These are phyloP conservation scores for Linnaemya vulpina DNA, from an alignment of 2,888 invertebrate genomes.

Conservation along the genomic window DNA sequence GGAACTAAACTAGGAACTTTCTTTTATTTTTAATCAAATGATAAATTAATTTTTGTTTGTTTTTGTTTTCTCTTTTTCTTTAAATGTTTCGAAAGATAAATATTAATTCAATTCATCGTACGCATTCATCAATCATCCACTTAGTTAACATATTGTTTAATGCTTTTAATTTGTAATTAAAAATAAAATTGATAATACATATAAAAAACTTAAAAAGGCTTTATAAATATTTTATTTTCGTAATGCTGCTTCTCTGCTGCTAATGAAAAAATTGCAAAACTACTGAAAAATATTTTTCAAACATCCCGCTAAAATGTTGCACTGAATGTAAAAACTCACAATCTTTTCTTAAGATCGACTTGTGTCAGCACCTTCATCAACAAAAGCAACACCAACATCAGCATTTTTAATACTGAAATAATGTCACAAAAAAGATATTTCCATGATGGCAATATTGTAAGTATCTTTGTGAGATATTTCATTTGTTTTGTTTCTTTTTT, in stretches of 20 bases:
- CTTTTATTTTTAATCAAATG: neutral
- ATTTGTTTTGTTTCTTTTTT: neutral
- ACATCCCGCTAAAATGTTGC: slow-evolving; percentile 49
- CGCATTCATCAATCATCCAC: neutral
- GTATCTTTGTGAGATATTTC: slow-evolving; percentile 43
- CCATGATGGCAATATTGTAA: slow-evolving; percentile 72
- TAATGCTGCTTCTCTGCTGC: slow-evolving; percentile 31
- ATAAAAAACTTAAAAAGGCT: slow-evolving; percentile 41
- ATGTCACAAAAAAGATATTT: slow-evolving; percentile 73
- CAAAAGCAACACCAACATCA: slow-evolving; percentile 49
- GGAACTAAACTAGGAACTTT: neutral
- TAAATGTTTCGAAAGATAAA: no score
- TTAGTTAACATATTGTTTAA: neutral
- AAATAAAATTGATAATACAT: neutral
- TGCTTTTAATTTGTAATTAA: slow-evolving; percentile 30
- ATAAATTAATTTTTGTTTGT: slow-evolving; percentile 22
- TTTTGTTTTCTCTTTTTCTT: slow-evolving; percentile 11
- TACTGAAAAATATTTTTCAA: slow-evolving; percentile 34
- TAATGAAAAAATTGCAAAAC: slow-evolving; percentile 40
- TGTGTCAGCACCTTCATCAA: slow-evolving; percentile 29
- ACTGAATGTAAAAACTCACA: slow-evolving; percentile 57
- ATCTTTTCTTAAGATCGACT: slow-evolving; percentile 57
- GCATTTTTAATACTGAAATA: slow-evolving; percentile 53
- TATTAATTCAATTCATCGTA: neutral
- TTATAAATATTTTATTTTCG: slow-evolving; percentile 32